Percentiles rank a stretch among this genome's conserved stretches.
Conservation (phyloP, 2,113 vertebrate species). For the Promerops cafer region DNA sequence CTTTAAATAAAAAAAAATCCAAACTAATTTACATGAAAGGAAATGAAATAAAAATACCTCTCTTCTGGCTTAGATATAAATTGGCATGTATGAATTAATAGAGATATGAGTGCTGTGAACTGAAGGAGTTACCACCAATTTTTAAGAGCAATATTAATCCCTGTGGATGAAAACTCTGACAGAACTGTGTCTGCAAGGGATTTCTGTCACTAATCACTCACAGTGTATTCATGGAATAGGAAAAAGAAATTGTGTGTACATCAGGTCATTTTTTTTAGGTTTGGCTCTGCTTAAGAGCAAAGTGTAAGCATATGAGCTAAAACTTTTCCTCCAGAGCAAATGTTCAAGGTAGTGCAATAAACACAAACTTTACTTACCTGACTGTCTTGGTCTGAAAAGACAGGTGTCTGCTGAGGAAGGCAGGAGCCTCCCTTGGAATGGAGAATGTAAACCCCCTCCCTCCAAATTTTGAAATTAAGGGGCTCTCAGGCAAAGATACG, state of each 20-base stretch:
- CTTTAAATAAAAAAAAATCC: slow-evolving; percentile 52
- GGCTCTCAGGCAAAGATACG: too few species aligned
- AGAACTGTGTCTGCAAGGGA: neutral
- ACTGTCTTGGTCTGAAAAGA: too few species aligned
- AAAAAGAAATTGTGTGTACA: neutral
- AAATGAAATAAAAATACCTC: slow-evolving; percentile 35
- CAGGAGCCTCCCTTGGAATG: too few species aligned
- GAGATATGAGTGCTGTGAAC: slow-evolving; percentile 12
- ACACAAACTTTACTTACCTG: neutral
- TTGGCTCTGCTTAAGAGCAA: neutral
- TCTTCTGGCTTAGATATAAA: neutral
- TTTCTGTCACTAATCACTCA: neutral
- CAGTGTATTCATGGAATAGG: neutral
- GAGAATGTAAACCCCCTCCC: too few species aligned
- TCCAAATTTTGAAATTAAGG: too few species aligned
- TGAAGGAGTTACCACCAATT: neutral
- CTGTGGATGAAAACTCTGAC: neutral
- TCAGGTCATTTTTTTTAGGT: neutral
- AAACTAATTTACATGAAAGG: slow-evolving; percentile 29
- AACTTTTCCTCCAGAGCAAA: neutral
- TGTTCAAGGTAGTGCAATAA: neutral
- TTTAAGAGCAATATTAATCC: neutral
- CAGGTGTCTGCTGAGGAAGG: too few species aligned
- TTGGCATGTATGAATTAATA: slow-evolving; percentile 27
- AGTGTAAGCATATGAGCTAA: neutral